Evolutionary conservation across 2,797 vertebrate species (phyloP).

Genomic region (Hybognathus amarus): DNA sequence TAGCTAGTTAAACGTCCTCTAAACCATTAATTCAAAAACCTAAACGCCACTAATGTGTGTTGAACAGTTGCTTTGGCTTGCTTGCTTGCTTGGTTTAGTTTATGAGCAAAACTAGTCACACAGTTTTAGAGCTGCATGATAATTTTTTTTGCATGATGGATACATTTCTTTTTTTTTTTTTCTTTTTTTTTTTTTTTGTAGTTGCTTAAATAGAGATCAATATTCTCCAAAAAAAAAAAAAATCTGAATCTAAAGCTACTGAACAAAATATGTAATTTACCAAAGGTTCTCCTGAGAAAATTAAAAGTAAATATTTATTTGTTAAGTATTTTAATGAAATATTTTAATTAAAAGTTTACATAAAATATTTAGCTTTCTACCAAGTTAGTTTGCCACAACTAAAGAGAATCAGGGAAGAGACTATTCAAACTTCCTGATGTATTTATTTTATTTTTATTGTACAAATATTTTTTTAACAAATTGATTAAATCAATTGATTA

Average conservation of each 20-base stretch:
- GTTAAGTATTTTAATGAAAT: background rate
- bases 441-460: background rate
- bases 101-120: background rate
- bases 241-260: background rate
- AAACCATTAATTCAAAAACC: background rate
- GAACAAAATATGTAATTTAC: background rate
- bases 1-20: background rate
- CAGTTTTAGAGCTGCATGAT: background rate
- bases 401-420: background rate
- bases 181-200: background rate
- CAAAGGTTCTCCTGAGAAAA: background rate
- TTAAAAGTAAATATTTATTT: background rate
- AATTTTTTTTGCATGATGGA: too few relatives aligned
- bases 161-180: background rate
- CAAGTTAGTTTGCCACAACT: background rate
- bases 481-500: background rate
- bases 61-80: background rate
- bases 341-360: background rate
- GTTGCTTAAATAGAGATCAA: background rate
- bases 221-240: background rate
- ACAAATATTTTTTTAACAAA: background rate
- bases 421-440: background rate
- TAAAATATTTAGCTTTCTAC: background rate
- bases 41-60: background rate
- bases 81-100: background rate